Evolutionary conservation across 1,140 invertebrate genomes (phyloP).

Genomic region (Euura lappo): DNA sequence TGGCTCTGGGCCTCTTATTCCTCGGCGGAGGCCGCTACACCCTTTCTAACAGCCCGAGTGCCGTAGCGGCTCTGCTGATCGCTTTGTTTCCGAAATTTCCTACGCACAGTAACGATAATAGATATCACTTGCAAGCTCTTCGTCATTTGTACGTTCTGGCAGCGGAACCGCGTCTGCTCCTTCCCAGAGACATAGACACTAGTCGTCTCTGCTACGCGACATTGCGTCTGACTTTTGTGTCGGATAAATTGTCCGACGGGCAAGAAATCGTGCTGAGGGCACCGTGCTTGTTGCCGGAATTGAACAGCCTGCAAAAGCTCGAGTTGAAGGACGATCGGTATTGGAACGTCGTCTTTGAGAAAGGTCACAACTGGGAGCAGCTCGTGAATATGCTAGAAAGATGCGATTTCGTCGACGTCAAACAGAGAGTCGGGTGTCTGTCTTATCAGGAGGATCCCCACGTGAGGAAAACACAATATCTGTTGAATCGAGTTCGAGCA

Average conservation of each 20-base stretch:
- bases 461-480: slow-evolving; percentile 36
- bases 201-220: slow-evolving; percentile 81
- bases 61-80: slow-evolving; percentile 87
- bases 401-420: slow-evolving; percentile 80
- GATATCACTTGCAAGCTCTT: slow-evolving; percentile 95
- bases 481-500: neutral
- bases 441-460: slow-evolving; percentile 89
- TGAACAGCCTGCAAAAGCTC: slow-evolving; percentile 78
- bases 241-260: slow-evolving; percentile 63
- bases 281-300: slow-evolving; percentile 86
- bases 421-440: slow-evolving; percentile 87
- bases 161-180: slow-evolving; percentile 83
- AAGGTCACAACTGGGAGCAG: slow-evolving; percentile 82
- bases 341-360: slow-evolving; percentile 85
- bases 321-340: slow-evolving; percentile 83
- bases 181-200: slow-evolving; percentile 86
- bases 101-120: slow-evolving; percentile 94
- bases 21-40: slow-evolving; percentile 92
- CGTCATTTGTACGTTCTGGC: slow-evolving; percentile 95
- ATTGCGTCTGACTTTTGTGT: slow-evolving; percentile 66
- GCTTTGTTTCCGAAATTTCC: slow-evolving; percentile 98
- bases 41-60: slow-evolving; percentile 80
- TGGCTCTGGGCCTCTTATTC: slow-evolving; percentile 91
- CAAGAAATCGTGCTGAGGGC: slow-evolving; percentile 70
- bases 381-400: slow-evolving; percentile 75